Evolutionary conservation across 1,140 invertebrate species (phyloP).

Genomic region (Gonatopus flavifemur): DNA sequence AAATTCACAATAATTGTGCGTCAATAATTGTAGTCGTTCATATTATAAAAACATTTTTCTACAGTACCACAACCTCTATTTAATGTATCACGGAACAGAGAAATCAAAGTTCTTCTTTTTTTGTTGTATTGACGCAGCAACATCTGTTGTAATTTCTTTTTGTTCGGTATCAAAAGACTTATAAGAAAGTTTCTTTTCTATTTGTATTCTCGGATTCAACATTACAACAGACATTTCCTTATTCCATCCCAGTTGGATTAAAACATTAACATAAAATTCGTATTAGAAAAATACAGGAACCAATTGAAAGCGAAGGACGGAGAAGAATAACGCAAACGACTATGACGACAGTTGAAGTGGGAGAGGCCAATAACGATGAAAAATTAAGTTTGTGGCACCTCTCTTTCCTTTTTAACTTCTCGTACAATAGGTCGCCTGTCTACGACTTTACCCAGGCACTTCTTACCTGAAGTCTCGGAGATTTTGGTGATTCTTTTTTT

Average conservation of each 20-base stretch:
- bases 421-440: slow-evolving; percentile 25
- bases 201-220: not conserved
- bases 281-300: slow-evolving; percentile 21
- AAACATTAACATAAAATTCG: slow-evolving; percentile 46
- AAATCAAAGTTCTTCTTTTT: no score
- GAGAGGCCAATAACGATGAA: slow-evolving; percentile 42
- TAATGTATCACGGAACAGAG: no score
- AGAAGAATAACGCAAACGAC: slow-evolving; percentile 15
- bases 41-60: no score
- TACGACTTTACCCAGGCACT: slow-evolving; percentile 16
- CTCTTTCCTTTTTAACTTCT: slow-evolving; percentile 22
- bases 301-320: slow-evolving; percentile 15
- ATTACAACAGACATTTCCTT: slow-evolving; percentile 4
- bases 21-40: no score
- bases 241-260: slow-evolving; percentile 43
- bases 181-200: not conserved
- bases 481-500: slow-evolving; percentile 19
- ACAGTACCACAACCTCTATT: no score
- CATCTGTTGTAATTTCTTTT: no score
- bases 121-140: no score
- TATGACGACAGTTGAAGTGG: slow-evolving; percentile 15
- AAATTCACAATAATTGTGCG: no score
- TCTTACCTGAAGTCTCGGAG: no score
- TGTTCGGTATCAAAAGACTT: no score
- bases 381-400: slow-evolving; percentile 34